These are phyloP conservation scores for Meandrina meandrites DNA, from an alignment of 92 coral and sea anemone species.

Conservation along the genomic window DNA sequence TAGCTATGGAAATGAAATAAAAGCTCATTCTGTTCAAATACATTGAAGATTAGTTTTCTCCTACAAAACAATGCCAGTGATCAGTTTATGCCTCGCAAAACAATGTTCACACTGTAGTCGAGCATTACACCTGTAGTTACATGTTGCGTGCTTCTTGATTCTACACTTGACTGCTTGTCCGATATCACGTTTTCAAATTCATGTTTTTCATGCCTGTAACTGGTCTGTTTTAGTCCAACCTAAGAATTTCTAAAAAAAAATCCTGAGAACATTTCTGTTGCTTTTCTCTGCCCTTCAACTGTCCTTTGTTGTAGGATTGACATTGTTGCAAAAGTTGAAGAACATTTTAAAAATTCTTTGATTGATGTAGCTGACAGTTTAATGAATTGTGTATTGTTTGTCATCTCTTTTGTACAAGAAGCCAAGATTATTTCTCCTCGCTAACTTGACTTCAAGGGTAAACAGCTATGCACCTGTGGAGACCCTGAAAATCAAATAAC, in stretches of 20 bases:
- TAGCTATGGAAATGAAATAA: background rate
- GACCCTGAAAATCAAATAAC: background rate
- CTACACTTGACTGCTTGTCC: constrained; percentile 4
- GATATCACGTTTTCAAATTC: constrained; percentile 3
- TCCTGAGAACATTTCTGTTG: no score
- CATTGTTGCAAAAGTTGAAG: background rate
- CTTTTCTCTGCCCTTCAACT: no score
- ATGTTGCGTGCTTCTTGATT: constrained; percentile 13
- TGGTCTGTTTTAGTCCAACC: background rate
- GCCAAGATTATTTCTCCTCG: background rate
- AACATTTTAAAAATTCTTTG: background rate
- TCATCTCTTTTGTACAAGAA: background rate
- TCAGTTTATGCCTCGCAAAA: background rate
- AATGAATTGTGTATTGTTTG: background rate
- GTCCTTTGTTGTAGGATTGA: no score
- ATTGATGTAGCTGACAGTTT: background rate
- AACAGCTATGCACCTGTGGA: background rate
- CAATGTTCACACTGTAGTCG: background rate
- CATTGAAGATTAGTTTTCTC: background rate
- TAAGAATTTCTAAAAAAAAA: background rate
- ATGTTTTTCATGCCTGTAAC: background rate
- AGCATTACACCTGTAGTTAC: background rate
- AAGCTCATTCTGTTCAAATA: background rate
- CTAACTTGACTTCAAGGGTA: background rate
- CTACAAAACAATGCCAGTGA: background rate